Evolutionary conservation across 2,888 invertebrate species (phyloP).

Genomic region (Sylvicola fuscatus): DNA sequence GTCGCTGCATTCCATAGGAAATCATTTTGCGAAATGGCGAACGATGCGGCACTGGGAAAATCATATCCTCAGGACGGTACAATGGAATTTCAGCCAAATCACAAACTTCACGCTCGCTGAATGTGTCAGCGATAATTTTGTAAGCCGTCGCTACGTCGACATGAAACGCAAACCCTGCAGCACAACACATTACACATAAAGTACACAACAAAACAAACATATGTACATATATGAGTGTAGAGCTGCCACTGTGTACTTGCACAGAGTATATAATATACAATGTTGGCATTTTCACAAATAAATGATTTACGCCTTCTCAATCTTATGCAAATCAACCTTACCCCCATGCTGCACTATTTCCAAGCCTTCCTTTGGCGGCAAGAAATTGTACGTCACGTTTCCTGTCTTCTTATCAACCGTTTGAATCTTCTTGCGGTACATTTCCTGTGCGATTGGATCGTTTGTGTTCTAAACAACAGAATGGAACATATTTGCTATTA

Average conservation of each 20-base stretch:
- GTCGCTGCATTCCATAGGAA: conserved; percentile 34
- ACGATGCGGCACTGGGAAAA: conserved; percentile 32
- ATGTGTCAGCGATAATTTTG: conserved; percentile 40
- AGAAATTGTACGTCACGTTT: conserved; percentile 26
- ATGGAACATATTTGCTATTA: conserved; percentile 3
- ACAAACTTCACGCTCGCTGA: conserved; percentile 42
- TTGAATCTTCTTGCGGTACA: conserved; percentile 36
- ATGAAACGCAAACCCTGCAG: conserved; percentile 41
- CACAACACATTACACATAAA: not conserved
- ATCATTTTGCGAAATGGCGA: conserved; percentile 41
- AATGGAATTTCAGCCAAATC: conserved; percentile 40
- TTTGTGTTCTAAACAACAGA: conserved; percentile 32
- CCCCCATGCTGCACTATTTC: conserved; percentile 33
- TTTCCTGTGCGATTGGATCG: conserved; percentile 34
- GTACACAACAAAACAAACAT: not conserved
- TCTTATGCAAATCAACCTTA: conserved; percentile 9
- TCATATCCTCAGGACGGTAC: conserved; percentile 36
- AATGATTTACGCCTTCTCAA: conserved; percentile 1
- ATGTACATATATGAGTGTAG: no score
- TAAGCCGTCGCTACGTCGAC: conserved; percentile 45
- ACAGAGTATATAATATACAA: not conserved
- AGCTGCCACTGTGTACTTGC: not conserved
- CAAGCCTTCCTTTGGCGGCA: conserved; percentile 33
- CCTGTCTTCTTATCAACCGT: conserved; percentile 7
- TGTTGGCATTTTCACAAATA: conserved; percentile 2